phyloP scores from a whole-genome alignment of 2,888 invertebrate species.

The Ganaspis brasiliensis region DNA sequence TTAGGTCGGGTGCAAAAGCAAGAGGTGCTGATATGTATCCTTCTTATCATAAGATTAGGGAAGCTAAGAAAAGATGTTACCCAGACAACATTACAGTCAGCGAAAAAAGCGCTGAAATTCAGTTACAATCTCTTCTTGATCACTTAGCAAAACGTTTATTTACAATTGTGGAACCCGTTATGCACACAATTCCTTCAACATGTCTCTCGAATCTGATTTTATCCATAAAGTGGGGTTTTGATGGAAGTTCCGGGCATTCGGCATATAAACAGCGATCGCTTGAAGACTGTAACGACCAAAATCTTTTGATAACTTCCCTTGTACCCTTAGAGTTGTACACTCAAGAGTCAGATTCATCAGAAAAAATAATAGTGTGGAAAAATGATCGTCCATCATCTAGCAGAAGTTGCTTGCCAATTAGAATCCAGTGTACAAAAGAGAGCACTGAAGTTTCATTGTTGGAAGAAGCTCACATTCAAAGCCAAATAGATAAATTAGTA shows the following conservation, averaged over 20 bases:
- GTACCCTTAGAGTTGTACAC: background rate
- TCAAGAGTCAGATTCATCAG: background rate
- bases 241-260: background rate
- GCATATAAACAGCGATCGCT: background rate
- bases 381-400: background rate
- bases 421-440: background rate
- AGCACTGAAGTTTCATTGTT: slow-evolving; percentile 7
- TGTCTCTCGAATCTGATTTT: background rate
- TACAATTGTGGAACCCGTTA: background rate
- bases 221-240: background rate
- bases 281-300: background rate
- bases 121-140: slow-evolving; percentile 4
- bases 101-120: background rate
- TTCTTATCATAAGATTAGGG: background rate
- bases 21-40: background rate
- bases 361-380: slow-evolving; percentile 8
- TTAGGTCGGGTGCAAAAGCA: background rate
- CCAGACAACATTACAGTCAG: background rate
- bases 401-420: background rate
- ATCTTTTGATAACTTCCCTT: slow-evolving; percentile 1
- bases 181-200: background rate
- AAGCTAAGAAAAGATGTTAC: slow-evolving; percentile 4
- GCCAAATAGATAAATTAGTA: background rate
- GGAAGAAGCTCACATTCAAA: slow-evolving; percentile 5
- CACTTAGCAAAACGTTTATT: background rate